Conservation (phyloP, 2,113 vertebrate species). For the crab-eating macaque (Macaca fascicularis) region T2T-MFA8v1.1 NC_088377.1:8700501-8701000, state of each 20-base stretch:
- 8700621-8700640: background rate
- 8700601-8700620: fast-evolving
- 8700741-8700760: background rate
- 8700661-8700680: background rate
- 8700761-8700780: background rate
- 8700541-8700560: background rate
- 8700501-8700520: fast-evolving
- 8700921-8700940: background rate
- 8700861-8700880: background rate
- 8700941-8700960: fast-evolving
- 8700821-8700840: background rate
- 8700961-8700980: background rate
- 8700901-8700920: background rate
- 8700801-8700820: background rate
- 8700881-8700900: fast-evolving
- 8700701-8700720: background rate
- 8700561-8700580: background rate
- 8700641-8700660: background rate
- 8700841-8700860: background rate
- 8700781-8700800: background rate
- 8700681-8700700: background rate
- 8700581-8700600: background rate
- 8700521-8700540: background rate
- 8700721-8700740: background rate
- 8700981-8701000: background rate